Evolutionary conservation across 2,888 invertebrate genomes (phyloP).

Genomic region (Melieria crassipennis): DNA sequence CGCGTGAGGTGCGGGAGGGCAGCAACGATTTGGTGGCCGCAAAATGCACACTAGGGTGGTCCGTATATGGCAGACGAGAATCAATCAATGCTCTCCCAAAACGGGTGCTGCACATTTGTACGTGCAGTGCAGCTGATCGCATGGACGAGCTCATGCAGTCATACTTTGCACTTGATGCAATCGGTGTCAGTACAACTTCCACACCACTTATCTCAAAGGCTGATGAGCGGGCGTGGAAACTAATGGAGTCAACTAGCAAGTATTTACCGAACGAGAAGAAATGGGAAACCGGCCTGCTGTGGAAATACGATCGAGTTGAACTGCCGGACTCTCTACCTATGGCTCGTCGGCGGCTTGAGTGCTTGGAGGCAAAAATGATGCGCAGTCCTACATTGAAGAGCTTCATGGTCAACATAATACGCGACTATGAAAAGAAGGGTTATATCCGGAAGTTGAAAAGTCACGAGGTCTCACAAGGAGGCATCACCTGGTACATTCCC

Average conservation of each 20-base stretch:
- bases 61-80: conserved; percentile 30
- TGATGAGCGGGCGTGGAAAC: conserved; percentile 29
- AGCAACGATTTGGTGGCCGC: conserved; percentile 27
- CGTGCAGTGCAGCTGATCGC: conserved; percentile 25
- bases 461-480: not conserved
- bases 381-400: not conserved
- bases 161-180: conserved; percentile 36
- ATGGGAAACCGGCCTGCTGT: conserved; percentile 40
- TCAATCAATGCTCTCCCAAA: conserved; percentile 9
- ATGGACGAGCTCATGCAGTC: conserved; percentile 36
- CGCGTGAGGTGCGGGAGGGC: conserved; percentile 1
- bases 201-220: conserved; percentile 32
- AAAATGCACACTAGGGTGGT: conserved; percentile 38
- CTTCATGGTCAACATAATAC: not conserved
- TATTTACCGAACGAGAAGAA: conserved; percentile 35
- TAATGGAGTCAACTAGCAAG: conserved; percentile 32
- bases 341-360: conserved; percentile 33
- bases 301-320: conserved; percentile 37
- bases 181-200: conserved; percentile 24
- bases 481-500: conserved; percentile 35
- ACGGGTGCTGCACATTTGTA: conserved; percentile 33
- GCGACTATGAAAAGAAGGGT: conserved; percentile 1
- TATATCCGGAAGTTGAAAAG: not conserved
- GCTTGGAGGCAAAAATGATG: conserved; percentile 17
- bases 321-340: conserved; percentile 40